phyloP scores from a whole-genome alignment of 2,797 vertebrate species.

The Kryptolebias ocellatus region DNA sequence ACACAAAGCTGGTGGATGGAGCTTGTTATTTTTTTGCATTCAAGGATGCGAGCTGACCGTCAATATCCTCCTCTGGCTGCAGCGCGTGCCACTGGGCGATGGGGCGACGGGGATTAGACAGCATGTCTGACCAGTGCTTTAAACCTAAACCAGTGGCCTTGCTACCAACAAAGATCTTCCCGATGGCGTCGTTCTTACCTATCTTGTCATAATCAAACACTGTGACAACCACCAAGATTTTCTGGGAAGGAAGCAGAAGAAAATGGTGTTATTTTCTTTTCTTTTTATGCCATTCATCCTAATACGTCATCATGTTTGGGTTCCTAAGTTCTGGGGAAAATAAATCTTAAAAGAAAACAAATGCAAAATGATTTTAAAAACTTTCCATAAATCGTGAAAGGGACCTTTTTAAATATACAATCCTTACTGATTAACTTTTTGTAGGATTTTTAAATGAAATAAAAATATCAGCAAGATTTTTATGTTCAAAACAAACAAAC shows the following conservation, averaged over 20 bases:
- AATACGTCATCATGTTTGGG: too few species aligned
- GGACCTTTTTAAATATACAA: too few species aligned
- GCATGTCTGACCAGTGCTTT: conserved; percentile 98
- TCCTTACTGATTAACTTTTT: too few species aligned
- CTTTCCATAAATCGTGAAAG: too few species aligned
- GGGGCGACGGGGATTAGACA: conserved; percentile 94
- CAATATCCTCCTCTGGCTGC: conserved; percentile 96
- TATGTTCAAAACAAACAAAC: too few species aligned
- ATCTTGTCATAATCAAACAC: conserved; percentile 99
- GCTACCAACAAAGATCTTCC: conserved; percentile 96
- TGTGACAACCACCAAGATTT: conserved; percentile 96
- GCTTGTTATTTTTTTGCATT: conserved; percentile 90
- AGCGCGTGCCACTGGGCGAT: conserved; percentile 98
- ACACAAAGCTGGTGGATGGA: conserved; percentile 68
- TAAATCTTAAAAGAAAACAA: too few species aligned
- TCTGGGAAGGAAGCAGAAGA: conserved; percentile 77
- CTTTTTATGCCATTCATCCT: too few species aligned
- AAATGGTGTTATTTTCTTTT: background rate
- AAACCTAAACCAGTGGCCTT: conserved; percentile 91
- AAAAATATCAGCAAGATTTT: too few species aligned
- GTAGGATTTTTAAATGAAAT: too few species aligned
- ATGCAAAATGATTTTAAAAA: too few species aligned
- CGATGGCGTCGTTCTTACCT: conserved; percentile 98
- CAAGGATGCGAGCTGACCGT: conserved; percentile 85
- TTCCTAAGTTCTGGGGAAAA: too few species aligned